Evolutionary conservation across 2,888 invertebrate species (phyloP).

Genomic region (Meghimatium bilineatum): DNA sequence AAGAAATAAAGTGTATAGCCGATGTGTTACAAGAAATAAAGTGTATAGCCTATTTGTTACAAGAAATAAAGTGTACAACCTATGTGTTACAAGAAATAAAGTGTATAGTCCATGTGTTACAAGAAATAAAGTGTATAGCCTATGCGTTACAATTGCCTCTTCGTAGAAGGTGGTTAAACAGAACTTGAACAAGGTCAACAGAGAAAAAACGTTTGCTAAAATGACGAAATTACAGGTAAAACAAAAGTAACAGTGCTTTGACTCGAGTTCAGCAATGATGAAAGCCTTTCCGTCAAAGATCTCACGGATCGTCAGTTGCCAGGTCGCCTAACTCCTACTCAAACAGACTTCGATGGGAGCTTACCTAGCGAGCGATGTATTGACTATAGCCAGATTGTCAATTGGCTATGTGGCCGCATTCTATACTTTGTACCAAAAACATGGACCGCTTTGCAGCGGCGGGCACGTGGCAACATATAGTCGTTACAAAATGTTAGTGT

Average conservation of each 20-base stretch:
- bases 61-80: no score
- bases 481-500: not conserved
- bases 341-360: slow-evolving; percentile 32
- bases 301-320: slow-evolving; percentile 12
- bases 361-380: slow-evolving; percentile 35
- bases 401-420: slow-evolving; percentile 11
- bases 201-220: not conserved
- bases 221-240: not conserved
- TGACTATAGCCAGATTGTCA: slow-evolving; percentile 37
- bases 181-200: not conserved
- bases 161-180: not conserved
- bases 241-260: not conserved
- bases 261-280: not conserved
- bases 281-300: slow-evolving; percentile 11
- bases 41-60: no score
- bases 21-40: no score
- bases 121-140: no score
- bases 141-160: not conserved
- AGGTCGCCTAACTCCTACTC: slow-evolving; percentile 24
- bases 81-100: no score
- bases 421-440: slow-evolving; percentile 32
- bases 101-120: no score
- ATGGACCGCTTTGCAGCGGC: not conserved
- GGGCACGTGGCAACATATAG: slow-evolving; percentile 20
- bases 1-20: no score